phyloP scores from a whole-genome alignment of 2,888 invertebrate species.

The Eupithecia subfuscata region DNA sequence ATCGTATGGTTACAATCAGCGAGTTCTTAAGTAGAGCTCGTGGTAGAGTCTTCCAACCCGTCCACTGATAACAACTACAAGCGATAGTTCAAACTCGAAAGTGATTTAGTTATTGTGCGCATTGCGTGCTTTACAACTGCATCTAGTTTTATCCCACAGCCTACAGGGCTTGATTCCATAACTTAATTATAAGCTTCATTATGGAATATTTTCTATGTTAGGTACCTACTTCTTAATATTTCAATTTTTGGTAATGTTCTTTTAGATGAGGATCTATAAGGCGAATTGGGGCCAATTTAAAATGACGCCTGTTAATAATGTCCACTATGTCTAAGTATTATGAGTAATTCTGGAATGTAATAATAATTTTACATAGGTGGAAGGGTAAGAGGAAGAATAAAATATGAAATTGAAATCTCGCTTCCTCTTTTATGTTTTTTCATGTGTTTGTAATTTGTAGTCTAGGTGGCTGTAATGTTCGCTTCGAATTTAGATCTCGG shows the following conservation, averaged over 20 bases:
- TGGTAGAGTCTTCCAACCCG: conserved; percentile 45
- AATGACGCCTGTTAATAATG: no score
- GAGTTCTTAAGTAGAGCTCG: conserved; percentile 8
- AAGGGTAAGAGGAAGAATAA: no score
- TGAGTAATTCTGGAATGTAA: no score
- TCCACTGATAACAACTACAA: conserved; percentile 55
- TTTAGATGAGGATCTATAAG: no score
- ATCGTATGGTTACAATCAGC: not conserved
- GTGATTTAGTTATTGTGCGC: conserved; percentile 62
- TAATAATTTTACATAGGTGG: no score
- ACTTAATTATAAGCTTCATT: conserved; percentile 35
- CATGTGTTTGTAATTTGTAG: no score
- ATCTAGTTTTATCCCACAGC: conserved; percentile 37
- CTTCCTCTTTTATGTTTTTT: no score
- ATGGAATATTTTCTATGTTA: conserved; percentile 18
- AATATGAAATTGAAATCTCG: no score
- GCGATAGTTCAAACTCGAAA: conserved; percentile 61
- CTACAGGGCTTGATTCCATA: conserved; percentile 33
- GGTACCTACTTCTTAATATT: not conserved
- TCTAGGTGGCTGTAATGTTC: no score
- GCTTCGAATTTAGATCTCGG: no score
- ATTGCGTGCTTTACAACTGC: conserved; percentile 39
- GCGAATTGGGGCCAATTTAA: no score
- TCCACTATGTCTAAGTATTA: no score
- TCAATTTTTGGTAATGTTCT: not conserved